Base-by-base conservation (phyloP, 2,888 invertebrate genomes). In the Cryptus armator region DNA sequence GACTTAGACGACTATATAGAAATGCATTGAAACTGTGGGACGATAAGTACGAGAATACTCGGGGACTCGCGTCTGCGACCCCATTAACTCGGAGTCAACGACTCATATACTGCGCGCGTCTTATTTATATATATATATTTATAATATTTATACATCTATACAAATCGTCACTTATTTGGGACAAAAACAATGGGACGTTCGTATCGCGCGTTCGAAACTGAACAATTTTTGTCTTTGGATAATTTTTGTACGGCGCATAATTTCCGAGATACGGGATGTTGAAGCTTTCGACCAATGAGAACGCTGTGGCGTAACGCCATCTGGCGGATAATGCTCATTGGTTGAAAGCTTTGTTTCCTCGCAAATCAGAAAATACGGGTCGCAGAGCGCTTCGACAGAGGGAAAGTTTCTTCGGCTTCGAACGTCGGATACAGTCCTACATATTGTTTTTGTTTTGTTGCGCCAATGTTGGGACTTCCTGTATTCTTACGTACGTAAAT, bases 401-500 rank as follows among this genome's bases (percentile, higher is more conserved):
- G 59, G 29, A 29, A 29, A 59, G 24, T 29, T 59, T 59, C 24
- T 24, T 59, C 59, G 12, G 29, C 5, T 24, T 59, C 19, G 19
- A 59, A 29, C 24, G 59, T 12, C 10, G 24, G 19, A 59, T 7
- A 56, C 10, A 24, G 12, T 59, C 59, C 59, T 29, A 24, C 10
- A 29, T 59, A 37, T 56, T 56, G 56, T 56, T 56, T 56, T n/a
- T 59, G 14, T 59, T 29, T 59, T 59, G 14, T 59, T 14, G 32
- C 14, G 14, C 59, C 59, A 59, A 59, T 59, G 24, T 59, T 59
- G 56, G 76, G 85, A 75, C 59, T 24, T 29, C 59, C 14, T 86
- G 44, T 81, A 82, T 80, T 76, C 83, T 74, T 84, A 79, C 53
- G 84, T 83, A 78, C 84, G 86, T 87, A 84, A 89, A 87, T 78